phyloP scores from a whole-genome alignment of 2,888 invertebrate species.

The Harpalus rubripes region DNA sequence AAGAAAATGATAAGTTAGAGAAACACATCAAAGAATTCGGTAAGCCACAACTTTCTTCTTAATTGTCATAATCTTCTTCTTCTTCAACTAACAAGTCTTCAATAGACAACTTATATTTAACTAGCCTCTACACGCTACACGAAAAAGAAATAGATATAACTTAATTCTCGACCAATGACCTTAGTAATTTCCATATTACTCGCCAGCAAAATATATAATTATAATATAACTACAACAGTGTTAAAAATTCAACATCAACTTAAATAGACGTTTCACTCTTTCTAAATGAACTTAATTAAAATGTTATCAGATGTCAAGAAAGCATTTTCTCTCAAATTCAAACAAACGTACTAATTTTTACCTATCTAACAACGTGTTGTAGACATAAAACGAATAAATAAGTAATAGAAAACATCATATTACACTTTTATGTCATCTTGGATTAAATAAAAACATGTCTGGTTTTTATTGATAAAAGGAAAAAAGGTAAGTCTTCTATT shows the following conservation, averaged over 20 bases:
- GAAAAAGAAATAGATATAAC: too few relatives aligned
- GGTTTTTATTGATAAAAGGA: conserved; percentile 4
- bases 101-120: neutral
- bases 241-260: neutral
- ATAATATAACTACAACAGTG: too few relatives aligned
- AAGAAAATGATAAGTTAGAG: conserved; percentile 93
- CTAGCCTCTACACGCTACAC: neutral
- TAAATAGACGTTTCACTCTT: neutral
- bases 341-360: conserved; percentile 10
- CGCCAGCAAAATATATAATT: too few relatives aligned
- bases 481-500: conserved; percentile 15
- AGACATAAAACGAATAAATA: conserved; percentile 20
- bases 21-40: conserved; percentile 94
- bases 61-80: too few relatives aligned
- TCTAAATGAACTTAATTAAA: conserved; percentile 9
- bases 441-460: conserved; percentile 29
- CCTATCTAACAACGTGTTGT: conserved; percentile 8
- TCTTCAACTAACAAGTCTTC: too few relatives aligned
- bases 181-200: too few relatives aligned
- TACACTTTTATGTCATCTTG: conserved; percentile 24
- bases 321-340: neutral
- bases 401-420: conserved; percentile 8
- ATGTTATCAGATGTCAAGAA: conserved; percentile 33
- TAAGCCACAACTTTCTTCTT: conserved; percentile 75
- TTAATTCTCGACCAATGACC: too few relatives aligned